These are phyloP conservation scores for Helogale parvula DNA, from an alignment of 2,113 vertebrate genomes.

Conservation along the genomic window DNA sequence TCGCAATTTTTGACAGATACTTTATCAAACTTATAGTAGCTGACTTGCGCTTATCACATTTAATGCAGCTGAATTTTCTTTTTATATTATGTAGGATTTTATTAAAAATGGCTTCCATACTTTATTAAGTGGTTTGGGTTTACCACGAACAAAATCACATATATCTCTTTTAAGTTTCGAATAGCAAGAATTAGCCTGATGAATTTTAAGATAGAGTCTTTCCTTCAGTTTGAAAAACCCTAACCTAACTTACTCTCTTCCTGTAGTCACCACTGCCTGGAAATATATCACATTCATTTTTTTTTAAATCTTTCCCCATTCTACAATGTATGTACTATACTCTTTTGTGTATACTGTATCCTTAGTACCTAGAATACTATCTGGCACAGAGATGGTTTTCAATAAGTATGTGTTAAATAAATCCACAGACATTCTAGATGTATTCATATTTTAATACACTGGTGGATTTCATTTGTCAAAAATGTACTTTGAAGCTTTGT, in stretches of 20 bases:
- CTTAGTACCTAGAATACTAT: not conserved
- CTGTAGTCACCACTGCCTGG: not conserved
- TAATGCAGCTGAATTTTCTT: not conserved
- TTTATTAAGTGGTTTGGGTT: not conserved
- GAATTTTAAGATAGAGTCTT: no score
- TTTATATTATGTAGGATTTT: not conserved
- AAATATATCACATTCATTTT: not conserved
- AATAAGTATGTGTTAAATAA: not conserved
- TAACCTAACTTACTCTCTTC: not conserved
- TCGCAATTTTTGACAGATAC: not conserved
- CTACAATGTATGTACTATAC: not conserved
- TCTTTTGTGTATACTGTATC: not conserved
- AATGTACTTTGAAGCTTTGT: not conserved
- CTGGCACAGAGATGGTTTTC: not conserved
- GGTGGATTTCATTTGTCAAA: not conserved
- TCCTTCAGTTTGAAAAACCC: not conserved
- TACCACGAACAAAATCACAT: not conserved
- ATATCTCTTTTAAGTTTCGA: not conserved
- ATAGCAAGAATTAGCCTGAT: not conserved
- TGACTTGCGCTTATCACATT: not conserved
- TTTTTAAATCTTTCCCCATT: not conserved
- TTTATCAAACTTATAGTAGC: not conserved
- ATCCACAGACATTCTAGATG: no score
- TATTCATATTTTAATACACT: not conserved
- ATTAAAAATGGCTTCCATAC: not conserved